Evolutionary conservation across 2,888 invertebrate genomes (phyloP), one percentile per base, ranked within the genome.

Genomic region (Noctuana brunneofusca): DNA sequence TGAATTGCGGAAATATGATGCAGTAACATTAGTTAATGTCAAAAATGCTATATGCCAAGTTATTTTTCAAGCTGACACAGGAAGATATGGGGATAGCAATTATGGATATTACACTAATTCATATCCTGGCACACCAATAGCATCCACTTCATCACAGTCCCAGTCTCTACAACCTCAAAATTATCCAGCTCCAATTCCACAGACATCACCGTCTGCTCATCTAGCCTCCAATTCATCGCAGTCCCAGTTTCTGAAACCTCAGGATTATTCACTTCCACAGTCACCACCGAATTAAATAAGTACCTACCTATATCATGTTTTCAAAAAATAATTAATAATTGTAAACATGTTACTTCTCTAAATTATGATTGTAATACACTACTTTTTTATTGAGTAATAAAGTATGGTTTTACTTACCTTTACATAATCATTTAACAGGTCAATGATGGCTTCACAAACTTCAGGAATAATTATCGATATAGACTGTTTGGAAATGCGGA

Each of bases 41-140:
- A 71, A 71, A 71, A 35, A 70, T 64, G 70, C 59, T 46, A 71
- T 68, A 68, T 69, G 27, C 41, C 56, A 58, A 68, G 20, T 71
- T 22, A 71, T 70, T 58, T 71, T 71, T 71, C 24, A 71, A 71
- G 68, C 69, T 64, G 69, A 69, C 69, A 69, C 66, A 58, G 38
- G 56, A 38, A 56, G 30, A 43, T 56, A 56, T 46, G 24, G 14
- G 38, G 41, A 68, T 52, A 56, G 50, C 46, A 64, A 69, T 64
- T 69, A 67, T 71, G 68, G 68, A 65, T 71, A 71, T 69, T 69
- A 69, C 65, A 59, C 68, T 62, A 50, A 46, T 48, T 66, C 64
- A 66, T 63, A 65, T 66, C 58, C 66, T 62, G 49, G 58, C 57
- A 63, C 63, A 67, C 60, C 64, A 48, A 30, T 48, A 65, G 58